Base-by-base conservation (phyloP, 1,140 invertebrate genomes). In the Brachionus manjavacas region DNA sequence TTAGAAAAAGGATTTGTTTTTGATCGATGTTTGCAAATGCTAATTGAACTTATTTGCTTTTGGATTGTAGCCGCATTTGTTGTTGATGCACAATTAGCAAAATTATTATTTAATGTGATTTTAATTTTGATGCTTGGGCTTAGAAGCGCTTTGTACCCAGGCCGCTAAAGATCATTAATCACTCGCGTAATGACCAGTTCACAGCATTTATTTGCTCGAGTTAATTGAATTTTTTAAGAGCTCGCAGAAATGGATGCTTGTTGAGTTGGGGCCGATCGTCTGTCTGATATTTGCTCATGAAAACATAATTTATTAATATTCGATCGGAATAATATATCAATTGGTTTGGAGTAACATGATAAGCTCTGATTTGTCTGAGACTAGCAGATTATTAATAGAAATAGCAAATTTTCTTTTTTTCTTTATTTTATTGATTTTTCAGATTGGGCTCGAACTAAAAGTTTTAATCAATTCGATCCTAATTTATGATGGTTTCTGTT, bases 301-400 rank as follows among this genome's bases (percentile, higher is more conserved):
- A 60, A 60, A 60, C 52, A 60, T 60, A 60, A 60, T 60, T 60
- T 60, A 60, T 60, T 60, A 60, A 60, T 60, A 60, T 20, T 60
- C 52, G n/a, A 60, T n/a, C 52, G 25, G 52, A 60, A 60, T 60
- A 60, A 60, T 60, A 20, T 60, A 60, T 60, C 52, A 60, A 60
- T 60, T 60, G 16, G 52, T 20, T 60, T 9, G 6, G 16, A 60
- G 52, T 60, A 60, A 60, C 16, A 60, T 60, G 52, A 60, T 60
- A 60, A 60, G 52, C 52, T 23, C 52, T 60, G 52, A 60, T 60
- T 60, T 60, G 52, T 60, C 52, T 60, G 52, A 60, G 52, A 20
- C 20, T 60, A 9, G 8, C 16, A 20, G 16, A 20, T 60, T 60
- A 60, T 20, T 60, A 23, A 60, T 8, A 23, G 9, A 23, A 60